Base-by-base conservation (phyloP, 2,797 vertebrate species). In the Podargus strigoides region DNA sequence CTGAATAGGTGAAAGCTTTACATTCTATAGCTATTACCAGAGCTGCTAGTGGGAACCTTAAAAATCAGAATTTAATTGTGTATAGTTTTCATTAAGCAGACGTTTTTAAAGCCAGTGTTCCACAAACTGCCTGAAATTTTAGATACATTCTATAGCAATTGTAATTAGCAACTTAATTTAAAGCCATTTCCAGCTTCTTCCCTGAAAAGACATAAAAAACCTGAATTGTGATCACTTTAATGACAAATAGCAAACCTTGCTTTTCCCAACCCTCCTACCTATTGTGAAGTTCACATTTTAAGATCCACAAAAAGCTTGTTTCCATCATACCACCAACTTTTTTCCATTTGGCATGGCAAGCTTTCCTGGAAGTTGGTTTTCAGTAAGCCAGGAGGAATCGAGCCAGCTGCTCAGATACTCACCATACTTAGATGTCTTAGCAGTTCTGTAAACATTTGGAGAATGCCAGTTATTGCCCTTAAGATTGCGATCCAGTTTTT, bases 311-410 rank as follows among this genome's bases (percentile, higher is more conserved):
- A 63, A 83, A 63, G 4, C 12, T 56, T 69, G 14, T 32, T 87
- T 68, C 58, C 56, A 78, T 64, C 46, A 32, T 3, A 68, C 49
- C 72, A 77, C 36, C 47, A 68, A 34, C 16, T 28, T 79, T 85
- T 91, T 78, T 66, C 73, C 69, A 86, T 58, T 44, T 76, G 39
- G 64, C 85, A 42, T 30, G 85, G 56, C 49, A 87, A 85, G 56
- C 60, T 63, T 92, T 89, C 79, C 68, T 83, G 82, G 72, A 92
- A 94, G 82, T 6, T 75, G 32, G 42, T 36, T 94, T 84, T 87
- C 55, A 56, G 46, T 17, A 69, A 73, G 64, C 44, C 62, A 73
- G 64, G 1, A 80, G 64, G 46, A 90, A 66, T 21, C 13, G 49
- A 89, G 83, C 84, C 89, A 95, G 47, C 26, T 2, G 4, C 75